Evolutionary conservation across 2,797 vertebrate genomes (phyloP), one percentile per base, ranked within the genome.

Genomic region (Otolemur crassicaudatus): DNA sequence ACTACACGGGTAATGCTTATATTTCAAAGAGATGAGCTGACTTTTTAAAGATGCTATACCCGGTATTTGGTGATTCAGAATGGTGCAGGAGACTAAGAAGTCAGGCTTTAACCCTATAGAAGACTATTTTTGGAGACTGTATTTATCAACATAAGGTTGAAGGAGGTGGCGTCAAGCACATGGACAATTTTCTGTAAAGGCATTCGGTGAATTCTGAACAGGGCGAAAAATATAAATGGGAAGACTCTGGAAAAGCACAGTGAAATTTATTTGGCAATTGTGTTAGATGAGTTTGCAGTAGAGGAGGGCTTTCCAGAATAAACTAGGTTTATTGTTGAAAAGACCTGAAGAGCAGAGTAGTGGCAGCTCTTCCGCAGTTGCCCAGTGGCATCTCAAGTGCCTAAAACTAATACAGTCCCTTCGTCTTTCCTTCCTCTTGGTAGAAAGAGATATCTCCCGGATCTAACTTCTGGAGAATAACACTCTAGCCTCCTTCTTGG

Each of bases 141-240:
- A 72, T 90, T 88, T 92, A 43, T 92, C 34, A 85, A 3, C 23
- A 84, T 56, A 87, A 43, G 34, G 87, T 96, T 60, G 20, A 83
- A 37, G 14, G 27, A 89, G 3, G 63, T 37, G n/a, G 11, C 23
- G 9, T 83, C 29, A 27, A 61, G 34, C 40, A 82, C 37, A 31
- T 29, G 46, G 22, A 37, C 22, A 56, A 9, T 73, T 87, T 91
- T 19, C 82, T 86, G 3, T 81, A 87, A 72, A 31, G 56, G 7
- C 10, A 94, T 84, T 76, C 72, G 29, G 11, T 72, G 10, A 94
- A 70, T 92, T 90, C 19, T 75, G 23, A 46, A n/a, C 3, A 49
- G 37, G 37, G 1, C 63, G 94, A 76, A 84, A 63, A 88, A 61
- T 61, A 25, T 88, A 72, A 89, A 61, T 70, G 31, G 25, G 67